Percentiles rank a stretch among this genome's conserved stretches.
These are phyloP conservation scores for Lapara coniferarum DNA, from an alignment of 2,888 invertebrate species.

Conservation along the genomic window DNA sequence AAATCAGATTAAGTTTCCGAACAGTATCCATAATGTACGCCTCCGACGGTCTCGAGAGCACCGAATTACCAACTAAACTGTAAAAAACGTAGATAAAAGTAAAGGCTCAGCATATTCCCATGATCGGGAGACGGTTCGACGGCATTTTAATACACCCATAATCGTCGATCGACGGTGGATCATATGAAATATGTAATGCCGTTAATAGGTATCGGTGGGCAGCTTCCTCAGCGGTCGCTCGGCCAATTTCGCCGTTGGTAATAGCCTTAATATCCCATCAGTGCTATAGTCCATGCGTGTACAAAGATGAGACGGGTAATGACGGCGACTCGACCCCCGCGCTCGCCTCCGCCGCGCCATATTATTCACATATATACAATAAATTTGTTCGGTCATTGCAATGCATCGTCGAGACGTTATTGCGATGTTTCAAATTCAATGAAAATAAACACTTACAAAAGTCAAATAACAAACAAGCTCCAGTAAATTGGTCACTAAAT, in stretches of 20 bases:
- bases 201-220: slow-evolving; percentile 78
- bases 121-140: slow-evolving; percentile 72
- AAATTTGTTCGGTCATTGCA: slow-evolving; percentile 51
- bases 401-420: slow-evolving; percentile 34
- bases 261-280: slow-evolving; percentile 81
- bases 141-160: slow-evolving; percentile 79
- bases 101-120: slow-evolving; percentile 73
- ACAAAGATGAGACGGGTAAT: slow-evolving; percentile 75
- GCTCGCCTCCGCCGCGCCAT: slow-evolving; percentile 44
- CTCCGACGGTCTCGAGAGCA: slow-evolving; percentile 58
- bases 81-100: slow-evolving; percentile 77
- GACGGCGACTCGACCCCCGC: slow-evolving; percentile 58
- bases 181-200: slow-evolving; percentile 81
- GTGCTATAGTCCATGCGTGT: slow-evolving; percentile 73
- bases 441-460: slow-evolving; percentile 13
- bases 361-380: slow-evolving; percentile 65
- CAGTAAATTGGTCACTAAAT: slow-evolving; percentile 5
- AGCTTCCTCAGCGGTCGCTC: slow-evolving; percentile 82
- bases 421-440: slow-evolving; percentile 30
- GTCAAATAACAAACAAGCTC: neutral
- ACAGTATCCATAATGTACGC: slow-evolving; percentile 69
- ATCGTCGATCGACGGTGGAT: slow-evolving; percentile 74
- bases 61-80: slow-evolving; percentile 79
- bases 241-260: slow-evolving; percentile 78
- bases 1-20: slow-evolving; percentile 58